Evolutionary conservation across 1,140 invertebrate species (phyloP).

Genomic region (Drosophila busckii): DNA sequence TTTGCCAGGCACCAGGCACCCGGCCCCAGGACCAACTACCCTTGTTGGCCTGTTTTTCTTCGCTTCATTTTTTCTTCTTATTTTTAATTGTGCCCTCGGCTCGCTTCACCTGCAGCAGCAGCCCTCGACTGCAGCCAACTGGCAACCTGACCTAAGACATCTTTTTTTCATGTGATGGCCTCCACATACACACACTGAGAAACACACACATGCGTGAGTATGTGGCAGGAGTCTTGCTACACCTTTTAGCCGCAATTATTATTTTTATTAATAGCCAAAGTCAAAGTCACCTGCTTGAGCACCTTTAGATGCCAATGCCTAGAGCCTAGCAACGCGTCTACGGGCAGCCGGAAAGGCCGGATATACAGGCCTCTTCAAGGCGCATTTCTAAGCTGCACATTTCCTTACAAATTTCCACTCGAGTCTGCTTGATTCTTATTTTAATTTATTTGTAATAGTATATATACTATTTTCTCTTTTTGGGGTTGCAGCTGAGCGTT

Average conservation of each 20-base stretch:
- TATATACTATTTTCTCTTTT: conserved; percentile 29
- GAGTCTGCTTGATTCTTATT: conserved; percentile 16
- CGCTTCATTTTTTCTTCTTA: conserved; percentile 36
- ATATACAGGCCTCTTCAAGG: conserved; percentile 32
- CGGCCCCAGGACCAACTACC: conserved; percentile 25
- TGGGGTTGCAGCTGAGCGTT: conserved; percentile 62
- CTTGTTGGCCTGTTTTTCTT: conserved; percentile 41
- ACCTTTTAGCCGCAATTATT: conserved; percentile 72
- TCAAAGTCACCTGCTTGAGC: conserved; percentile 67
- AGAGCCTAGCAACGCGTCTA: conserved; percentile 20
- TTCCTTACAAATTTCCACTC: conserved; percentile 47
- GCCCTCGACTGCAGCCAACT: background rate
- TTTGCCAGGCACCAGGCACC: conserved; percentile 2
- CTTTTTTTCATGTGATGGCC: conserved; percentile 66
- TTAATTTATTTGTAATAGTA: too few relatives aligned
- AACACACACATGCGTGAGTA: conserved; percentile 27
- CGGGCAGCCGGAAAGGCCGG: conserved; percentile 72
- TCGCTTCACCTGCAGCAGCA: conserved; percentile 63
- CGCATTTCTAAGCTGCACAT: conserved; percentile 58
- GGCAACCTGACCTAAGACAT: conserved; percentile 72
- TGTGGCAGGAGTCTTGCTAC: too few relatives aligned
- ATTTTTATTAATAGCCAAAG: conserved; percentile 77
- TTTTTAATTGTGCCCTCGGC: conserved; percentile 67
- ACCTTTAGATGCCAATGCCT: conserved; percentile 14
- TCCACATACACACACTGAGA: conserved; percentile 15